phyloP scores from a whole-genome alignment of 2,888 invertebrate species.

The Corbicula japonica region DNA sequence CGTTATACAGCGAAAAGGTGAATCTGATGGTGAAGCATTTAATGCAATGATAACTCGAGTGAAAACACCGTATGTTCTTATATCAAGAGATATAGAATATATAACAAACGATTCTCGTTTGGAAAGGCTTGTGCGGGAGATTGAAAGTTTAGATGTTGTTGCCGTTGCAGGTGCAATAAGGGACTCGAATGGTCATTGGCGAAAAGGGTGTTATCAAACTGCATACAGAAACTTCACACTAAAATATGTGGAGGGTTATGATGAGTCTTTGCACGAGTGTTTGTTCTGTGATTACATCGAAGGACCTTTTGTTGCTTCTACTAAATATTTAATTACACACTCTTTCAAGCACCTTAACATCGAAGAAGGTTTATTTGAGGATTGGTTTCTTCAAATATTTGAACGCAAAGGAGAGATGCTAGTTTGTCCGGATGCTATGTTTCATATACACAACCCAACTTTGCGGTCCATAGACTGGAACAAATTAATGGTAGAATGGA shows the following conservation, averaged over 20 bases:
- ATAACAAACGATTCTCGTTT: conserved; percentile 75
- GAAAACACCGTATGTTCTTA: conserved; percentile 77
- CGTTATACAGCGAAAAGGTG: background rate
- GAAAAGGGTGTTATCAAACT: conserved; percentile 78
- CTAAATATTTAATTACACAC: background rate
- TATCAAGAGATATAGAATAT: conserved; percentile 72
- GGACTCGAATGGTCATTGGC: conserved; percentile 78
- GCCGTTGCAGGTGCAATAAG: conserved; percentile 78
- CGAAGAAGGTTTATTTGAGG: conserved; percentile 73
- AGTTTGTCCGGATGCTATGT: conserved; percentile 84
- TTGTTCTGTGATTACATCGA: conserved; percentile 81
- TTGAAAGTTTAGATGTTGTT: conserved; percentile 68
- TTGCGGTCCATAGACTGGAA: conserved; percentile 47
- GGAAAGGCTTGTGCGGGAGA: conserved; percentile 78
- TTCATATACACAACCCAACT: conserved; percentile 71
- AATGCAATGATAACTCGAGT: conserved; percentile 70
- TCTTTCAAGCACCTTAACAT: conserved; percentile 64
- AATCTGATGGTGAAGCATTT: conserved; percentile 66
- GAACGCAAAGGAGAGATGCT: conserved; percentile 61
- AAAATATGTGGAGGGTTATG: conserved; percentile 78
- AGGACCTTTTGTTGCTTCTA: conserved; percentile 80
- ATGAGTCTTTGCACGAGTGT: conserved; percentile 80
- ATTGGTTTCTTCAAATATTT: conserved; percentile 80
- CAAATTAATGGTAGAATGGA: conserved; percentile 53
- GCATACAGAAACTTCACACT: conserved; percentile 78